These are phyloP conservation scores for Antechinus stuartii DNA, from an alignment of 2,113 vertebrate genomes.

Conservation along the genomic window DNA sequence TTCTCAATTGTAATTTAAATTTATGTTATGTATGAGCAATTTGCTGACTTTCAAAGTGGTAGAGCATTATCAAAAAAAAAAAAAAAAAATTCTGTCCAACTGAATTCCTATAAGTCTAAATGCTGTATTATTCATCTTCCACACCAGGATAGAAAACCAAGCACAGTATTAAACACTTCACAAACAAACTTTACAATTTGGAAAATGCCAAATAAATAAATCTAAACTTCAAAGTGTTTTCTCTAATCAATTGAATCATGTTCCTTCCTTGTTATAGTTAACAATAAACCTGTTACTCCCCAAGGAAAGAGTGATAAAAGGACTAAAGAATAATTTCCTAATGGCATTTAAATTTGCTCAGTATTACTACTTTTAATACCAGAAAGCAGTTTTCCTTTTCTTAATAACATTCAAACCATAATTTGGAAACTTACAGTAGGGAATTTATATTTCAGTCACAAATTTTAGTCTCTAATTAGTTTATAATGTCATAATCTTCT, in stretches of 20 bases:
- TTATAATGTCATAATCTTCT: not conserved
- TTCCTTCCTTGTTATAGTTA: not conserved
- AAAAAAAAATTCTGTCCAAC: not conserved
- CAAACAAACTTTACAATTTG: not conserved
- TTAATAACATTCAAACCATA: not conserved
- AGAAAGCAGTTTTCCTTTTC: not conserved
- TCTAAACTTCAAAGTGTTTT: not conserved
- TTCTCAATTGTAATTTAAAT: not conserved
- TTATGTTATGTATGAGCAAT: not conserved
- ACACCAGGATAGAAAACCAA: not conserved
- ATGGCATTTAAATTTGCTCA: not conserved
- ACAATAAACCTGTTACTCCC: not conserved
- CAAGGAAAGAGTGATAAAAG: not conserved
- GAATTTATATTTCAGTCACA: not conserved
- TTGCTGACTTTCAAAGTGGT: not conserved
- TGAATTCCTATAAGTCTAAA: no score
- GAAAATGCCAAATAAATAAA: not conserved
- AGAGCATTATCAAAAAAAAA: not conserved
- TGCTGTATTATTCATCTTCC: not conserved
- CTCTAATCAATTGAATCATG: not conserved
- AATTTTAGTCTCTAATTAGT: not conserved
- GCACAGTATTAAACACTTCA: not conserved
- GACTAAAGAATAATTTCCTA: not conserved
- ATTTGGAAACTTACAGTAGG: not conserved
- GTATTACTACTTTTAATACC: not conserved